phyloP scores from a whole-genome alignment of 1,140 invertebrate species.

The Kradibia gibbosae region DNA sequence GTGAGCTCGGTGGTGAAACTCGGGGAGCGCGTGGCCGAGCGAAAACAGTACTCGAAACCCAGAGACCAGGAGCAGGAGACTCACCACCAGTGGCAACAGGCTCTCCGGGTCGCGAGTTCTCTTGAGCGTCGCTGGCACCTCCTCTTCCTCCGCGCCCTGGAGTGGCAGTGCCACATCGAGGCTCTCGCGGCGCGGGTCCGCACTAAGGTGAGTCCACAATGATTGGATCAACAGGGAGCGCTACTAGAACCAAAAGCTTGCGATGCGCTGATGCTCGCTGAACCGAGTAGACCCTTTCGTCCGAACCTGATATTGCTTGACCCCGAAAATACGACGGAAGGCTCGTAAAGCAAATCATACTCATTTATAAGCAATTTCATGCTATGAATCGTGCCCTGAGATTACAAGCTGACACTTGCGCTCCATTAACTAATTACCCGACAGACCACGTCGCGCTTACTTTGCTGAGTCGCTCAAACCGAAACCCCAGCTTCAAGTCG shows the following conservation, averaged over 20 bases:
- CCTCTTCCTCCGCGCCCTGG: slow-evolving; percentile 87
- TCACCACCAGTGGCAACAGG: slow-evolving; percentile 59
- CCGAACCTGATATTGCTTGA: too few relatives aligned
- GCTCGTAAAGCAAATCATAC: too few relatives aligned
- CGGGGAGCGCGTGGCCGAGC: slow-evolving; percentile 65
- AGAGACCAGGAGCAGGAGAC: slow-evolving; percentile 53
- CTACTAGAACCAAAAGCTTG: too few relatives aligned
- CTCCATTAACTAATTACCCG: too few relatives aligned
- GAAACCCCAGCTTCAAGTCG: background rate
- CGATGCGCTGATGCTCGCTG: too few relatives aligned
- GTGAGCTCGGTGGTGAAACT: slow-evolving; percentile 83
- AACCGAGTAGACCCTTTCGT: too few relatives aligned
- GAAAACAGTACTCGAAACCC: slow-evolving; percentile 36
- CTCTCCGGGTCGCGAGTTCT: slow-evolving; percentile 71
- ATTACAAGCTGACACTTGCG: too few relatives aligned
- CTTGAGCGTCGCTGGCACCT: slow-evolving; percentile 90
- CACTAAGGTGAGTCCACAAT: slow-evolving; percentile 64
- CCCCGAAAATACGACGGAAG: too few relatives aligned
- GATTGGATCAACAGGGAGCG: too few relatives aligned
- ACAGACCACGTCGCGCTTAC: too few relatives aligned
- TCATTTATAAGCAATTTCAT: too few relatives aligned
- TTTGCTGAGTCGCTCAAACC: background rate
- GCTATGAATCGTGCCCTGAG: too few relatives aligned
- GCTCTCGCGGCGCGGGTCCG: slow-evolving; percentile 71
- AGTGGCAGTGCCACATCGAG: slow-evolving; percentile 90